Conservation (phyloP, 2,113 vertebrate species). For the Tinamus guttatus region DNA sequence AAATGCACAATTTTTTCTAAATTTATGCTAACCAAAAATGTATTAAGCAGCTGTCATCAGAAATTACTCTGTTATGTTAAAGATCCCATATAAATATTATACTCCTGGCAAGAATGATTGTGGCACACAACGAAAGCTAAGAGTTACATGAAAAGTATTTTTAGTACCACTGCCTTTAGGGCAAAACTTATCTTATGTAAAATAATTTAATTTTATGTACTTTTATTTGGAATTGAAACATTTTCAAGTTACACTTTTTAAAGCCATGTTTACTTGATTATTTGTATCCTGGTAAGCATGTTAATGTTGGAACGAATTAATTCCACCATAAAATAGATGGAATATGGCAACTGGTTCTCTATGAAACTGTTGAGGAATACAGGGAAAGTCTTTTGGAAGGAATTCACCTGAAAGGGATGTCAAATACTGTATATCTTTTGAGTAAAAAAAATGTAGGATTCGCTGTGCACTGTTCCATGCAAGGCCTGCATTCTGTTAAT, state of each 20-base stretch:
- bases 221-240: background rate
- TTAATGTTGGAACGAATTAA: background rate
- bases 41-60: background rate
- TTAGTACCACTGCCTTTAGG: background rate
- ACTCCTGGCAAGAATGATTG: background rate
- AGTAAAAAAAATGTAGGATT: background rate
- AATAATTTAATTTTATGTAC: background rate
- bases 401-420: background rate
- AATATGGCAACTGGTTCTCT: background rate
- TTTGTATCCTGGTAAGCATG: background rate
- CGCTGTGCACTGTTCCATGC: background rate
- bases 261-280: background rate
- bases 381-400: background rate
- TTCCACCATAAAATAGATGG: background rate
- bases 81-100: background rate
- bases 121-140: background rate
- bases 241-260: background rate
- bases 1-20: background rate
- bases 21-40: background rate
- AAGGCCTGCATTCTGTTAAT: background rate
- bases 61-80: background rate
- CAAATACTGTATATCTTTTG: background rate
- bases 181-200: background rate
- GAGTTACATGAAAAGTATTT: background rate
- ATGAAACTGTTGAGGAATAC: background rate